These are phyloP conservation scores for Myotis davidii DNA, from an alignment of 2,113 vertebrate species.

Conservation along the genomic window DNA sequence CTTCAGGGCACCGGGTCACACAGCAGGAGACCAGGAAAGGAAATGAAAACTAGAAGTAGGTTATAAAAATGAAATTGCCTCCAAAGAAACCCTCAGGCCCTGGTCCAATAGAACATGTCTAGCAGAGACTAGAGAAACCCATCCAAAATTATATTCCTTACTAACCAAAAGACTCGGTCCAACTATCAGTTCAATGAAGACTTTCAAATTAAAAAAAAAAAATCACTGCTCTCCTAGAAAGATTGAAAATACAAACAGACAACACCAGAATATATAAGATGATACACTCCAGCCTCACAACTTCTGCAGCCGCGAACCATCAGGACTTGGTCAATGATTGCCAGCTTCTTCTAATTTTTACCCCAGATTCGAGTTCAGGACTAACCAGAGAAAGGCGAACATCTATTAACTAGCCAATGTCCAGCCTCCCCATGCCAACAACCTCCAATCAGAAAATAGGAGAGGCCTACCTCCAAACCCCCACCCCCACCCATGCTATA, in stretches of 20 bases:
- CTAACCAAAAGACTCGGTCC: neutral
- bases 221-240: neutral
- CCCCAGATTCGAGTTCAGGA: neutral
- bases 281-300: neutral
- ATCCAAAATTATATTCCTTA: neutral
- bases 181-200: neutral
- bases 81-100: slow-evolving; percentile 49
- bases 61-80: slow-evolving; percentile 63
- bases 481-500: neutral
- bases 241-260: neutral
- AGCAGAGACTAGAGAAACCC: neutral
- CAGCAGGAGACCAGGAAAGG: slow-evolving; percentile 5
- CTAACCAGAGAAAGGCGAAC: neutral
- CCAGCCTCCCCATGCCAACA: neutral
- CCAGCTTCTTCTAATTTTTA: neutral
- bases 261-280: neutral
- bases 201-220: slow-evolving; percentile 25
- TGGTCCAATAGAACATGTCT: neutral
- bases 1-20: slow-evolving; percentile 32
- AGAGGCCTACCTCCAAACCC: neutral
- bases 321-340: neutral
- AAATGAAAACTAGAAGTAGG: slow-evolving; percentile 39
- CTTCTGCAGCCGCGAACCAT: neutral
- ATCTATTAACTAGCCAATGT: neutral
- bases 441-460: neutral